Evolutionary conservation across 2,888 invertebrate genomes (phyloP).

Genomic region (Galerucella calmariensis): DNA sequence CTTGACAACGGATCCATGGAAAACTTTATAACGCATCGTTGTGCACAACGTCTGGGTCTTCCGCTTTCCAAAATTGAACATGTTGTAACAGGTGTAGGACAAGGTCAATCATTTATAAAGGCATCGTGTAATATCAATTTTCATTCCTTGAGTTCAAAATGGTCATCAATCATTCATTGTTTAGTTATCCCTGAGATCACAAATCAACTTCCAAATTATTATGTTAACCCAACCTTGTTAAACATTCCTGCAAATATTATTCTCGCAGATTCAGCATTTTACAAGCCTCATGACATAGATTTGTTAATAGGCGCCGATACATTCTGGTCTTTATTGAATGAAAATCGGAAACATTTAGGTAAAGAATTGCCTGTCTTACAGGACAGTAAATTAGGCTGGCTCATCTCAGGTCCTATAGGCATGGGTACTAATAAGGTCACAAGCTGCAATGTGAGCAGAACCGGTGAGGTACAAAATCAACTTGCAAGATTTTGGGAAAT

Average conservation of each 20-base stretch:
- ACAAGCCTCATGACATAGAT: background rate
- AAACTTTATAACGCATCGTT: too few species aligned
- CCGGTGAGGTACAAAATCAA: slow-evolving; percentile 21
- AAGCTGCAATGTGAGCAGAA: slow-evolving; percentile 17
- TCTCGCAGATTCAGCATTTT: background rate
- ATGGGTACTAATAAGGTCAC: background rate
- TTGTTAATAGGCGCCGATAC: background rate
- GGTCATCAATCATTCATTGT: background rate
- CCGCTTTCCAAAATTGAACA: background rate
- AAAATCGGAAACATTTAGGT: background rate
- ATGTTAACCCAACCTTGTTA: too few species aligned
- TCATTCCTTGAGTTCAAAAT: too few species aligned
- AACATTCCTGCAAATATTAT: background rate
- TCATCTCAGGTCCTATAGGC: background rate
- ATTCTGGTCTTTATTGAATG: background rate
- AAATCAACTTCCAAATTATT: too few species aligned
- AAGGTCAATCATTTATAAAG: slow-evolving; percentile 7
- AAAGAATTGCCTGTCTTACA: slow-evolving; percentile 20
- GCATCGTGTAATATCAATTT: background rate
- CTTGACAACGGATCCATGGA: too few species aligned
- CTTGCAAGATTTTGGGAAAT: slow-evolving; percentile 28
- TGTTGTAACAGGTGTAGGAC: background rate
- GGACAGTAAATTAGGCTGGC: slow-evolving; percentile 17
- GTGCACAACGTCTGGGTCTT: background rate
- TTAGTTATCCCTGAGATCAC: background rate